Evolutionary conservation across 2,888 invertebrate species (phyloP).

Genomic region (Clivina fossor): DNA sequence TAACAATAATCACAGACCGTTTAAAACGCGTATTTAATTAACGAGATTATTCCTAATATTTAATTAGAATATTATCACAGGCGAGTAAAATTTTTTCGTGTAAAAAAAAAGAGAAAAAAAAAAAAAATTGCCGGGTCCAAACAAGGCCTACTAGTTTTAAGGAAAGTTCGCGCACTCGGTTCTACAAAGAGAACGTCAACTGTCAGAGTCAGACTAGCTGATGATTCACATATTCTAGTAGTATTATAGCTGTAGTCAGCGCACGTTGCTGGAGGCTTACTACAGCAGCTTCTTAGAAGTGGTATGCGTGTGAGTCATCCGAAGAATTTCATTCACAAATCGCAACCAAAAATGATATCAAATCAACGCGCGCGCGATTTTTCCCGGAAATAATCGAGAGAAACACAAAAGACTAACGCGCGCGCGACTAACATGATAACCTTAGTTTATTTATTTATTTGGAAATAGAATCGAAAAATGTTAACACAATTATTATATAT

Average conservation of each 20-base stretch:
- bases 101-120: conserved; percentile 1
- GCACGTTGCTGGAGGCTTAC: no score
- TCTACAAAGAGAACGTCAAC: no score
- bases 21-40: no score
- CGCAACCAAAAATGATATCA: conserved; percentile 11
- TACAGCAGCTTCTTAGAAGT: conserved; percentile 23
- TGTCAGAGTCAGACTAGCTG: conserved; percentile 9
- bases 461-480: no score
- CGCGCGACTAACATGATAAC: neutral
- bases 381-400: no score
- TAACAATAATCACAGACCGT: no score
- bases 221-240: conserved; percentile 32
- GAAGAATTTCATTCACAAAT: conserved; percentile 36
- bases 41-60: no score
- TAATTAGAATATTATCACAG: conserved; percentile 27
- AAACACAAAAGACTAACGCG: no score
- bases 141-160: no score
- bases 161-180: no score
- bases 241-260: conserved; percentile 21
- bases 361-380: conserved; percentile 15
- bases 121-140: neutral
- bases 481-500: no score
- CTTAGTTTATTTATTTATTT: no score
- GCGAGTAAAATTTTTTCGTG: conserved; percentile 9
- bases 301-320: conserved; percentile 33